Percentiles rank a stretch among this genome's conserved stretches.
Evolutionary conservation across 1,140 invertebrate species (phyloP).

Genomic region (Ptiloglossa arizonensis): DNA sequence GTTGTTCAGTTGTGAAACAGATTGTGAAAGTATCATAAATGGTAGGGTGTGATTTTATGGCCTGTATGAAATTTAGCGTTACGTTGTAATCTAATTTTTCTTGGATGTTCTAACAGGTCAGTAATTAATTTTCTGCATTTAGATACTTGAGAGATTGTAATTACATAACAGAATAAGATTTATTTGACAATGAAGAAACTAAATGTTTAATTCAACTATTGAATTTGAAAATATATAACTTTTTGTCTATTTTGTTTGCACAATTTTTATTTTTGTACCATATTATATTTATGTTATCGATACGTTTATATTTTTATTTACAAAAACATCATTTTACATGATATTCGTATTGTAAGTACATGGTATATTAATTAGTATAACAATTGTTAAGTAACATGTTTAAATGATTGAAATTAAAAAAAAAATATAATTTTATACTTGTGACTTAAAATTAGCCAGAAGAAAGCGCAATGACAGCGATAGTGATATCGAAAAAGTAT

Average conservation of each 20-base stretch:
- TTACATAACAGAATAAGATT: slow-evolving; percentile 6
- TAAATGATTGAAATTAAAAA: no score
- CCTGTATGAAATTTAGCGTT: slow-evolving; percentile 3
- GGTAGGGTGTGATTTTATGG: not conserved
- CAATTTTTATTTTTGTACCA: not conserved
- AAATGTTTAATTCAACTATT: not conserved
- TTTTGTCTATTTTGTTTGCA: not conserved
- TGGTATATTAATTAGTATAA: not conserved
- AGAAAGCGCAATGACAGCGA: slow-evolving; percentile 91
- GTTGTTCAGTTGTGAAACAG: slow-evolving; percentile 1
- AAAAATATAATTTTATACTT: not conserved
- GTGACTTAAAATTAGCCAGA: slow-evolving; percentile 73
- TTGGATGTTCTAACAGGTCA: not conserved
- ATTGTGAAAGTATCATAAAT: slow-evolving; percentile 41
- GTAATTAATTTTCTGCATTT: not conserved
- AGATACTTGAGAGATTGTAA: not conserved
- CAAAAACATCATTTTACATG: no score
- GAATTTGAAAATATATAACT: not conserved
- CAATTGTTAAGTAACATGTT: not conserved
- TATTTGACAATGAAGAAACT: not conserved
- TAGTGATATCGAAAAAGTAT: slow-evolving; percentile 92
- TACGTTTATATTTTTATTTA: not conserved
- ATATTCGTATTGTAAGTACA: no score
- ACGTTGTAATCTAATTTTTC: not conserved
- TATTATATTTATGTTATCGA: not conserved